A percentile compares a stretch with the other conserved stretches of the same genome.
phyloP scores from a whole-genome alignment of 1,140 invertebrate species.

The Eupristina koningsbergeri region DNA sequence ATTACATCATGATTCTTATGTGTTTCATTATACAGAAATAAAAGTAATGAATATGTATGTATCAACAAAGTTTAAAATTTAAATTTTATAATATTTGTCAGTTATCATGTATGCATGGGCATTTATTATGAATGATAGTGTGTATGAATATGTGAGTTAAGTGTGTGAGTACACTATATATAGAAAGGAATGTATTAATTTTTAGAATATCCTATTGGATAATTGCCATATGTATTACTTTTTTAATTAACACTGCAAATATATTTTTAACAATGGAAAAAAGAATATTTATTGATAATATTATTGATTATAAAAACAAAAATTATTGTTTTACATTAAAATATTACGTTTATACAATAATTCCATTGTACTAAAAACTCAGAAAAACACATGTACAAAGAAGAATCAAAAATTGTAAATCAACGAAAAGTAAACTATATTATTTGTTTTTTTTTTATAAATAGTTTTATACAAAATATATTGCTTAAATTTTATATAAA shows the following conservation, averaged over 20 bases:
- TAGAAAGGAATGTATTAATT: conserved; percentile 16
- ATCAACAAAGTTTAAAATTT: too few relatives aligned
- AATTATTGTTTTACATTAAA: not conserved
- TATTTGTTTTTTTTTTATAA: not conserved
- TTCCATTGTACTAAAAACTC: conserved; percentile 32
- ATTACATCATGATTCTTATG: conserved; percentile 36
- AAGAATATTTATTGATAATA: not conserved
- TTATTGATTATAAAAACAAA: too few relatives aligned
- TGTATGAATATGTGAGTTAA: conserved; percentile 30
- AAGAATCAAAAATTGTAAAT: conserved; percentile 30
- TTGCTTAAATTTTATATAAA: conserved; percentile 19
- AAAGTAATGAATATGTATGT: too few relatives aligned
- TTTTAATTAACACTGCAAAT: conserved; percentile 16
- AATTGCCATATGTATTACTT: conserved; percentile 50
- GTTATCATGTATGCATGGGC: too few relatives aligned
- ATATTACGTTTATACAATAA: conserved; percentile 30
- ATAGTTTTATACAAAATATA: not conserved
- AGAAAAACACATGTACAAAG: conserved; percentile 11
- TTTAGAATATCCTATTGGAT: conserved; percentile 43
- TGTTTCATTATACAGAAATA: conserved; percentile 35
- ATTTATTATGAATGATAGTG: too few relatives aligned
- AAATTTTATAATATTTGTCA: too few relatives aligned
- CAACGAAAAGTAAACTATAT: not conserved
- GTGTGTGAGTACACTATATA: conserved; percentile 16
- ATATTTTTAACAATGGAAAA: not conserved